Percentiles rank a stretch among this genome's conserved stretches.
phyloP scores from a whole-genome alignment of 2,888 invertebrate genomes.

The Agrotis exclamationis region DNA sequence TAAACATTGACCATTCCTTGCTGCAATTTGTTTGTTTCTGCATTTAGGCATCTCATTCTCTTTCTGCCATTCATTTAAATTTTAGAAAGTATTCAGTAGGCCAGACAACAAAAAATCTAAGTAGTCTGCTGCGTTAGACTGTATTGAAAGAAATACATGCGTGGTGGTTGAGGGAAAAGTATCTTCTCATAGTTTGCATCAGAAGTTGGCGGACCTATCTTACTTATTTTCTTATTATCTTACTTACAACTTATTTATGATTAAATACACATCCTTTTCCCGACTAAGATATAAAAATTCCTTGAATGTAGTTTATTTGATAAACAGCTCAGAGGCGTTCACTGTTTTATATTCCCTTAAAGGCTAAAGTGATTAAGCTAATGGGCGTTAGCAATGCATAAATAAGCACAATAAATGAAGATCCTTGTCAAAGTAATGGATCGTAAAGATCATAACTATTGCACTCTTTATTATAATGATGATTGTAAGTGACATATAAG shows the following conservation, averaged over 20 bases:
- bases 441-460: slow-evolving; percentile 20
- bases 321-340: not conserved
- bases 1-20: too few relatives aligned
- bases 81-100: too few relatives aligned
- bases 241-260: too few relatives aligned
- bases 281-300: too few relatives aligned
- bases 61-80: not conserved
- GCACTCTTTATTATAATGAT: slow-evolving; percentile 1
- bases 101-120: too few relatives aligned
- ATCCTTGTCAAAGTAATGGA: slow-evolving; percentile 24
- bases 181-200: not conserved
- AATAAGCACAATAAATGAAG: not conserved
- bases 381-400: not conserved
- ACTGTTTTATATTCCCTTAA: not conserved
- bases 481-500: not conserved
- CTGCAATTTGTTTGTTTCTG: too few relatives aligned
- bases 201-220: too few relatives aligned
- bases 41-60: not conserved
- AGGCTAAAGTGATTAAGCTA: not conserved
- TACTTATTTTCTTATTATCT: too few relatives aligned
- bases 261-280: not conserved
- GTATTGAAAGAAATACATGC: too few relatives aligned
- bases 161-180: not conserved
- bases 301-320: too few relatives aligned
- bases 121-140: too few relatives aligned